phyloP scores from a whole-genome alignment of 2,113 vertebrate species.

The human region DNA sequence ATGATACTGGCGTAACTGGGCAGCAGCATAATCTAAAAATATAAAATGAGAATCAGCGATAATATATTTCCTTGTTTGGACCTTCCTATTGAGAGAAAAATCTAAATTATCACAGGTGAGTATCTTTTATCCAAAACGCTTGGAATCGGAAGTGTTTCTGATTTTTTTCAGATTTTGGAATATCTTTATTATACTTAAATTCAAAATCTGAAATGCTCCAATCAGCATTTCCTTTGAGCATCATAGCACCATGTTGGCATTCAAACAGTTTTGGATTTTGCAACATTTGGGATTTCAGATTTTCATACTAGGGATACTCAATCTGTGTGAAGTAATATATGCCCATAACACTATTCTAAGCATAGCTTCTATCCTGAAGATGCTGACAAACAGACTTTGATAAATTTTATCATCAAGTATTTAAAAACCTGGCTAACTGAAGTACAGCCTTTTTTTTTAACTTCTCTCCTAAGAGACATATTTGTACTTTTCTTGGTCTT shows the following conservation, averaged over 20 bases:
- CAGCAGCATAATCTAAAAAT: conserved; percentile 92
- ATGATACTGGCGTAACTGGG: conserved; percentile 97
- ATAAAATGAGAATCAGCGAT: neutral
- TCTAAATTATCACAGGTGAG: neutral
- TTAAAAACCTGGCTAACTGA: neutral
- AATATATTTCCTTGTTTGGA: neutral
- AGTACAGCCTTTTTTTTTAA: neutral
- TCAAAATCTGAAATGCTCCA: neutral
- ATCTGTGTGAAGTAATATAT: neutral
- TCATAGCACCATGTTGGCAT: neutral
- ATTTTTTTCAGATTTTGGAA: neutral
- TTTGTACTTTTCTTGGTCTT: neutral
- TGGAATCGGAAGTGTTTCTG: neutral
- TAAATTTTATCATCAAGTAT: neutral
- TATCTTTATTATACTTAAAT: neutral
- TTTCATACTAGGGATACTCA: neutral
- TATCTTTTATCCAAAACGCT: neutral
- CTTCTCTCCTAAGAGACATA: neutral
- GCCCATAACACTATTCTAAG: neutral
- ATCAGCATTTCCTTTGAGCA: neutral
- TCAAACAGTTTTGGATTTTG: neutral
- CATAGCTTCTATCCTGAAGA: neutral
- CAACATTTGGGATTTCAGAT: neutral
- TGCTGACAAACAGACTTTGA: neutral
- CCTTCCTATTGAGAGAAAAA: neutral